Base-by-base conservation (phyloP, 2,113 vertebrate genomes). In the Psilopsiagon aymara region DNA sequence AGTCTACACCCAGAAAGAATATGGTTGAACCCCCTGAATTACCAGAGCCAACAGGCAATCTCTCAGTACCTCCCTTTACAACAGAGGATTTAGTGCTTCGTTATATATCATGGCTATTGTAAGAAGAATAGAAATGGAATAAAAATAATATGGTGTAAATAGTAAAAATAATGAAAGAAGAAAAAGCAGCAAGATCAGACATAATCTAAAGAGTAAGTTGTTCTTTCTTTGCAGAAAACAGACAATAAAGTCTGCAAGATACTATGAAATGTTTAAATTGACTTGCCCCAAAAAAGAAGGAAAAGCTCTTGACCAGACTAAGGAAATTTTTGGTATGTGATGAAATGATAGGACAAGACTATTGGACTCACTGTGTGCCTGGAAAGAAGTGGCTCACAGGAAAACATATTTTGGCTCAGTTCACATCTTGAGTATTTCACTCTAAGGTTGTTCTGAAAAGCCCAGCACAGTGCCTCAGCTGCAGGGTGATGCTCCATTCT, bases 231-330 rank as follows among this genome's bases (percentile, higher is more conserved):
- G 80, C 80, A 89, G 86, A 95, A 95, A 91, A 55, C 33, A 71
- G 86, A 68, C 84, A 3, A n/a, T 60, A 28, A 88, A 86, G 39
- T 71, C 51, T 60, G 35, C 39, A 82, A 75, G 62, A 86, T 46
- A 17, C 69, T 78, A 41, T 25, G 59, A 92, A 92, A 94, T 82
- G n/a, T 87, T 95, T 79, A 82, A 91, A 92, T 29, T 78, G 69
- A 91, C 78, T 94, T 95, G 83, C 91, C 88, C 71, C 27, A 63
- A 94, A 90, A 70, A 76, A 69, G 62, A 91, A 84, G 77, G 21
- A 84, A 94, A 94, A 85, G 41, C 43, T 79, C 86, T 94, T 95
- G 81, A 95, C 57, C 78, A 87, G 70, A 89, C 69, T 66, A 67
- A 82, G 71, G 70, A 94, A 86, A 87, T 68, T 92, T 73, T 81